Conservation (phyloP, 2,113 vertebrate species). For the Sorex araneus region DNA sequence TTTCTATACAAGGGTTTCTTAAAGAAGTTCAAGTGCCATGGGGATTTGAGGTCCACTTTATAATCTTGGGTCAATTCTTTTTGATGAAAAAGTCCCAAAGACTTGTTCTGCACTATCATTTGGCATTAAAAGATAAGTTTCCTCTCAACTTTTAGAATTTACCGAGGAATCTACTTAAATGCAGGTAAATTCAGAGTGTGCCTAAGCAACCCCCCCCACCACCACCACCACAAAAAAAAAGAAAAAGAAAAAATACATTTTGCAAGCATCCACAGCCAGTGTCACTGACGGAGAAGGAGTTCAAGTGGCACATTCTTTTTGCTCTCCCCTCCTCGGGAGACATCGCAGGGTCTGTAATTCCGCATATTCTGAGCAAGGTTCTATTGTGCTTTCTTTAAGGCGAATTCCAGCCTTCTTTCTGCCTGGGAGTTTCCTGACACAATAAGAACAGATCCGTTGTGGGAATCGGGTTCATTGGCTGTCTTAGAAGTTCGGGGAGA, state of each 20-base stretch:
- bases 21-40: slow-evolving; percentile 36
- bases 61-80: slow-evolving; percentile 1
- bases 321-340: slow-evolving; percentile 74
- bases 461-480: slow-evolving; percentile 69
- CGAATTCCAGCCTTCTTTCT: slow-evolving; percentile 67
- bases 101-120: slow-evolving; percentile 54
- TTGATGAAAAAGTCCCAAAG: slow-evolving; percentile 60
- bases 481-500: slow-evolving; percentile 73
- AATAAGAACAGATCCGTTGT: slow-evolving; percentile 71
- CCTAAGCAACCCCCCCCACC: slow-evolving; percentile 6
- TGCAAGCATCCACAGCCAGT: slow-evolving; percentile 53
- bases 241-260: slow-evolving; percentile 66
- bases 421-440: slow-evolving; percentile 67
- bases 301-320: slow-evolving; percentile 72
- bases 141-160: slow-evolving; percentile 65
- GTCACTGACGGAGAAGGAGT: slow-evolving; percentile 64
- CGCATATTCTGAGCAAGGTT: slow-evolving; percentile 68
- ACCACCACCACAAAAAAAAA: too few relatives aligned
- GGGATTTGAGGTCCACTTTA: slow-evolving; percentile 58
- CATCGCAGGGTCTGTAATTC: slow-evolving; percentile 75
- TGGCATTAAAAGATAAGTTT: slow-evolving; percentile 46
- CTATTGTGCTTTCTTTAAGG: slow-evolving; percentile 76
- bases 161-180: slow-evolving; percentile 38
- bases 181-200: slow-evolving; percentile 61
- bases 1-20: slow-evolving; percentile 56